These are phyloP conservation scores for Allophyes oxyacanthae DNA, from an alignment of 2,888 invertebrate genomes.

Conservation along the genomic window DNA sequence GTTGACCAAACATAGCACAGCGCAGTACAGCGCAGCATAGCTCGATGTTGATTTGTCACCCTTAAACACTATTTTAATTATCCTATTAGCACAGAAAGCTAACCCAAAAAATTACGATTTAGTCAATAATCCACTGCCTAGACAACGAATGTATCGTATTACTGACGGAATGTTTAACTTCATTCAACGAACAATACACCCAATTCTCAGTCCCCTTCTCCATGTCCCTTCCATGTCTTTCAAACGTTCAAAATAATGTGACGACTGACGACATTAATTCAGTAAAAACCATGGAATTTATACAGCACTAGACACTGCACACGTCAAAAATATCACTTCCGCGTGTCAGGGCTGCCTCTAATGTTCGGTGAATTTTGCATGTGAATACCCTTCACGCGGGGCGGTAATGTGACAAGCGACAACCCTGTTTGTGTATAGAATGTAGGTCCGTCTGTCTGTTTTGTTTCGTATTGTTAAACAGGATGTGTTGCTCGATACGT, in stretches of 20 bases:
- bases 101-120: no score
- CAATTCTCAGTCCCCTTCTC: constrained; percentile 16
- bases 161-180: constrained; percentile 30
- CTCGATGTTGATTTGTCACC: no score
- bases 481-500: constrained; percentile 41
- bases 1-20: no score
- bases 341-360: constrained; percentile 82
- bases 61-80: no score
- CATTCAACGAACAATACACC: constrained; percentile 31
- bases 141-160: no score
- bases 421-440: constrained; percentile 73
- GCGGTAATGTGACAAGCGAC: constrained; percentile 87
- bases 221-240: constrained; percentile 39
- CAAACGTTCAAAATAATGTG: constrained; percentile 53
- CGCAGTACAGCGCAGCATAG: no score
- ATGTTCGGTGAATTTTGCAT: constrained; percentile 84
- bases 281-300: constrained; percentile 58
- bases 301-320: constrained; percentile 58
- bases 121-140: no score
- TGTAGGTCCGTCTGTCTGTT: constrained; percentile 56
- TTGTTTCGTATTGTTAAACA: constrained; percentile 53
- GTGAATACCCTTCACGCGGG: constrained; percentile 74
- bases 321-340: constrained; percentile 85
- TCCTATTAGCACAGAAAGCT: no score
- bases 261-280: constrained; percentile 61